Percentiles rank a stretch among this genome's conserved stretches.
phyloP scores from a whole-genome alignment of 1,140 invertebrate species.

The Papilio xuthus region DNA sequence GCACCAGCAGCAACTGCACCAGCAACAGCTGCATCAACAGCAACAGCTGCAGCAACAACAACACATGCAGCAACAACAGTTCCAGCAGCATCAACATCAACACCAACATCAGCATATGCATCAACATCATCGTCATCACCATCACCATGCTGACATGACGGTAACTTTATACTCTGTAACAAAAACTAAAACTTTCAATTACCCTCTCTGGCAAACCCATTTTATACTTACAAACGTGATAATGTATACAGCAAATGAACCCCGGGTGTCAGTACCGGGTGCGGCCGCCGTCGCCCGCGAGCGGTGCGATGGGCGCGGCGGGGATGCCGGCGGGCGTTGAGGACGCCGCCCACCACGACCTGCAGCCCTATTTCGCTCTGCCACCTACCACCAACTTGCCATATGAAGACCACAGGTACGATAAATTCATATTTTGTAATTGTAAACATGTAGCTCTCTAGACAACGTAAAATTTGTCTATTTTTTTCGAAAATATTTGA shows the following conservation, averaged over 20 bases:
- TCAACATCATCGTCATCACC: constrained; percentile 45
- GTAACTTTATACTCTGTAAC: constrained; percentile 10
- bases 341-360: constrained; percentile 46
- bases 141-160: constrained; percentile 48
- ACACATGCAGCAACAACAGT: background rate
- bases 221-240: background rate
- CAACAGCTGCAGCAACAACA: background rate
- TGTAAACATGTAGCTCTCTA: background rate
- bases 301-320: constrained; percentile 41
- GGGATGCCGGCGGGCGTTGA: constrained; percentile 35
- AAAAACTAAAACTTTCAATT: background rate
- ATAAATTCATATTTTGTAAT: too few species aligned
- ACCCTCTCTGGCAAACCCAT: background rate
- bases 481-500: too few species aligned
- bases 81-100: constrained; percentile 38
- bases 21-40: background rate
- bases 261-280: constrained; percentile 58
- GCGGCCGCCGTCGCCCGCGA: constrained; percentile 52
- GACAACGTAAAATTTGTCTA: background rate
- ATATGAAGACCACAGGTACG: constrained; percentile 61
- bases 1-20: background rate
- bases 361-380: constrained; percentile 62
- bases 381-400: constrained; percentile 59
- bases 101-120: constrained; percentile 50
- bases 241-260: constrained; percentile 37